These are phyloP conservation scores for Rhagonycha lutea DNA, from an alignment of 2,888 invertebrate genomes.

Conservation along the genomic window DNA sequence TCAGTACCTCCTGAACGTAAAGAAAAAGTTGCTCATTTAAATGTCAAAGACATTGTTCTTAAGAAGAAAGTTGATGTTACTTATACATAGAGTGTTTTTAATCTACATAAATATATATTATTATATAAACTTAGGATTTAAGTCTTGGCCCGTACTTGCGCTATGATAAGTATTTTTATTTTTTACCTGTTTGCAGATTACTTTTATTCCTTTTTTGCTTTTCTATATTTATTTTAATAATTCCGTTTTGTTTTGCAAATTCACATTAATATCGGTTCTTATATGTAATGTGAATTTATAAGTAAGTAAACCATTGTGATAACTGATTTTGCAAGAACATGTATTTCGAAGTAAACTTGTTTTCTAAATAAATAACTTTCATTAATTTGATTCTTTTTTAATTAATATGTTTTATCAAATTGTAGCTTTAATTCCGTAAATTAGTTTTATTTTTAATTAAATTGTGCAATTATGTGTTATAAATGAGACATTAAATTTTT, in stretches of 20 bases:
- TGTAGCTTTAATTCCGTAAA: neutral
- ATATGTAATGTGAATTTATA: conserved; percentile 20
- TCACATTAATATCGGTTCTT: neutral
- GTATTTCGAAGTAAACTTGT: conserved; percentile 25
- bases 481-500: neutral
- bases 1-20: conserved; percentile 78
- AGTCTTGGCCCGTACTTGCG: conserved; percentile 12
- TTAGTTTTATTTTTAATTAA: neutral
- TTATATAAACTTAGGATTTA: neutral
- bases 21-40: conserved; percentile 74
- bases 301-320: conserved; percentile 31
- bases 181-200: conserved; percentile 4
- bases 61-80: conserved; percentile 62
- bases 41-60: conserved; percentile 76
- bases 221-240: neutral
- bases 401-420: neutral
- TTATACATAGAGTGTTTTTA: conserved; percentile 31
- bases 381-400: neutral
- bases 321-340: conserved; percentile 26
- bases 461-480: neutral
- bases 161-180: conserved; percentile 8
- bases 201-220: conserved; percentile 1
- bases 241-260: neutral
- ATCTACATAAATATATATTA: neutral
- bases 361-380: conserved; percentile 24